Conservation (phyloP, 2,113 vertebrate species). For the Otocyon megalotis region DNA sequence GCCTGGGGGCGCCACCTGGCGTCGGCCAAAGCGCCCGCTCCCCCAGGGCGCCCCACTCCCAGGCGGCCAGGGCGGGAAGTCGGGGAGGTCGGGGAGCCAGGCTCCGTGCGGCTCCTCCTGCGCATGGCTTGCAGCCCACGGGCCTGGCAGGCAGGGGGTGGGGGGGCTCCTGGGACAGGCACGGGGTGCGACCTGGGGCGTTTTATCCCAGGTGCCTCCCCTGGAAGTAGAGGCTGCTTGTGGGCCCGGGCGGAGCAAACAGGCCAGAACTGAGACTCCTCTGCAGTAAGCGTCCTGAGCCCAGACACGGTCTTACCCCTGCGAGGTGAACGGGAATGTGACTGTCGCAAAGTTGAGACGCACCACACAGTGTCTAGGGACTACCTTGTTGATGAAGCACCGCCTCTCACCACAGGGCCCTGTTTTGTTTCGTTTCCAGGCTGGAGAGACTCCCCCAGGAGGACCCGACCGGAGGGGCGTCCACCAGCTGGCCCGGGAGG, state of each 20-base stretch:
- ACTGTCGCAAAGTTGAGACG: no score
- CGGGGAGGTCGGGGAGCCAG: no score
- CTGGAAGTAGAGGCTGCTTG: rapidly evolving
- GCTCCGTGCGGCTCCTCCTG: rapidly evolving
- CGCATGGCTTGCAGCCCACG: no score
- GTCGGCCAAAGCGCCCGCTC: not conserved
- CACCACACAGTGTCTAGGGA: no score
- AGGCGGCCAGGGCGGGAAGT: not conserved
- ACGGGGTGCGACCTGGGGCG: no score
- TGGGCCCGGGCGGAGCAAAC: not conserved
- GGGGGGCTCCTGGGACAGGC: no score
- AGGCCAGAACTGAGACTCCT: not conserved
- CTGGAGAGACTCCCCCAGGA: constrained; percentile 69
- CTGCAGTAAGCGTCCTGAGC: rapidly evolving
- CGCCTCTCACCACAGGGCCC: constrained; percentile 37
- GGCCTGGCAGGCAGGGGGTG: no score
- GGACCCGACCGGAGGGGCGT: constrained; percentile 65
- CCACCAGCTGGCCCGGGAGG: constrained; percentile 77
- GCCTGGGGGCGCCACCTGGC: rapidly evolving
- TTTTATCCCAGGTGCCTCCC: not conserved
- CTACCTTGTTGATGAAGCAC: not conserved
- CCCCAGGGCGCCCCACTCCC: not conserved
- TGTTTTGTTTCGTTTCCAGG: constrained; percentile 73
- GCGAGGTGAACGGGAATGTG: no score
- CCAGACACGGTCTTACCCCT: not conserved